Base-by-base conservation (phyloP, 2,113 vertebrate species). In the Falcunculus frontatus region DNA sequence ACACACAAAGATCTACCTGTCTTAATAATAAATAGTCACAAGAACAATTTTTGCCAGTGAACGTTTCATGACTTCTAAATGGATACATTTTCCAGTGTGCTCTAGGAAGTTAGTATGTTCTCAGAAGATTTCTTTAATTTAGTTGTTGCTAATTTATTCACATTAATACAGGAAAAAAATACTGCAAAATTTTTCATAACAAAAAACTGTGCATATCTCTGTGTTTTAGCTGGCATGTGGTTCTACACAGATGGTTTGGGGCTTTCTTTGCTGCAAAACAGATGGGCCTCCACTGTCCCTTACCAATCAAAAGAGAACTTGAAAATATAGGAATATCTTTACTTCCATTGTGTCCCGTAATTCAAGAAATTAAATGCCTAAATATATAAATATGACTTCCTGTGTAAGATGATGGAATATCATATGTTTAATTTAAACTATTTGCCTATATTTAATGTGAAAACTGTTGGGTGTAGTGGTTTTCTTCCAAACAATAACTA, bases 211-310 rank as follows among this genome's bases (percentile, higher is more conserved):
- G 98, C 98, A 98, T 98, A 98, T 98, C 97, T 97, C 98, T 98
- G 97, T 98, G 98, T 98, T 98, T 98, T 98, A 98, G 98, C 98
- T 98, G 98, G 98, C 98, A 98, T 98, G 98, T 98, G 98, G 97
- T 96, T 98, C 97, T 98, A 98, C 99, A 98, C 99, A 99, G 99
- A 99, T 99, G 99, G 99, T 99, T 98, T 98, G 97, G 98, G 98
- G 99, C 98, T 99, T 98, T 98, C 98, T 98, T 99, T 98, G 98
- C 98, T 99, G 98, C 98, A 99, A 99, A 99, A 99, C 99, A 99
- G 99, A 99, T 99, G 99, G 98, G 99, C 98, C 97, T 98, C 97
- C 97, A 98, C 98, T 98, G 98, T 99, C 98, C 98, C 98, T 98
- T 97, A 98, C 98, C 98, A 98, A 98, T 98, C 98, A 98, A 97